Conservation (phyloP, 2,888 invertebrate genomes). For the Hyalella azteca region DNA sequence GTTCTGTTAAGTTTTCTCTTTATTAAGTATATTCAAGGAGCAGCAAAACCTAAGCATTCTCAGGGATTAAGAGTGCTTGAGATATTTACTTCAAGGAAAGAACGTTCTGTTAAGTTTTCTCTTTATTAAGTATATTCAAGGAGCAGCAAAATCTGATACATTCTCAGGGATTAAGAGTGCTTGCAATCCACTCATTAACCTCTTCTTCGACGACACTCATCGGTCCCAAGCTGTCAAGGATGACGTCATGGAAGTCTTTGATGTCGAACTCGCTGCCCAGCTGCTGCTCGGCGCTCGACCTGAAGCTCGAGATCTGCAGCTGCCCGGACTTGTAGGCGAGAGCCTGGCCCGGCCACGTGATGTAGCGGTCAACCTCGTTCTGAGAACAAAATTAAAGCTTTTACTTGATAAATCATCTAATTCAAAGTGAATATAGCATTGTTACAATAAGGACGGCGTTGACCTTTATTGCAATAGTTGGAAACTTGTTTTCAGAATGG, state of each 20-base stretch:
- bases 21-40: too few relatives aligned
- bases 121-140: too few relatives aligned
- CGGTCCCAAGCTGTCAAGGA: constrained; percentile 61
- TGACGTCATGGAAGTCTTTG: constrained; percentile 62
- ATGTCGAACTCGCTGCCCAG: constrained; percentile 62
- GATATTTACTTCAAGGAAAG: too few relatives aligned
- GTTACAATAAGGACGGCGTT: too few relatives aligned
- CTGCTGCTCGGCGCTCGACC: constrained; percentile 60
- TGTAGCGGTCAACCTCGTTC: constrained; percentile 62
- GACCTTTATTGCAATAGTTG: too few relatives aligned
- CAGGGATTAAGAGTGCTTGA: too few relatives aligned
- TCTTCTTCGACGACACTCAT: constrained; percentile 61
- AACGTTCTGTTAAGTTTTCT: too few relatives aligned
- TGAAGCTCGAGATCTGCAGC: constrained; percentile 61
- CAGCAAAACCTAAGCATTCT: too few relatives aligned
- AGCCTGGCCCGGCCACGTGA: constrained; percentile 63
- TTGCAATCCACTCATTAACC: constrained; percentile 59
- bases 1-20: too few relatives aligned
- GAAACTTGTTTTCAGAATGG: too few relatives aligned
- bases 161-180: not conserved
- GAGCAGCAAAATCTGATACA: not conserved
- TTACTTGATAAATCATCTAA: too few relatives aligned
- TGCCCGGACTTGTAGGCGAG: constrained; percentile 62
- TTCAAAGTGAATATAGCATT: too few relatives aligned
- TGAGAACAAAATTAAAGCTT: constrained; percentile 30